Percentiles rank a stretch among this genome's conserved stretches.
Conservation (phyloP, 2,113 vertebrate genomes). For the Lagopus muta region DNA sequence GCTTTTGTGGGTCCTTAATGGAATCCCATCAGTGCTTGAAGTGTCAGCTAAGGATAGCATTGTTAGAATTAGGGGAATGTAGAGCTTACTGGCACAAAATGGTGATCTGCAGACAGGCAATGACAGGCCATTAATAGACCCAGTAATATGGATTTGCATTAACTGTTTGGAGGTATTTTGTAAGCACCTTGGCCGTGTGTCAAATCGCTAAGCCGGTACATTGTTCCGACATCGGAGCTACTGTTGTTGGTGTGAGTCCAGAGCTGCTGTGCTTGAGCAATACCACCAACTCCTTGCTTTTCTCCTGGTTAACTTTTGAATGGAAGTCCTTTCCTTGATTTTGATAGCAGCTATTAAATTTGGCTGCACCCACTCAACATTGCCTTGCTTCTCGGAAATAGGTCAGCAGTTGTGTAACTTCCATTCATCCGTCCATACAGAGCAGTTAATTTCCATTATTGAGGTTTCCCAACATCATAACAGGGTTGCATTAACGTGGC, state of each 20-base stretch:
- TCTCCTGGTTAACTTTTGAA: constrained; percentile 1
- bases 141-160: constrained; percentile 33
- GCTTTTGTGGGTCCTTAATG: neutral
- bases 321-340: constrained; percentile 35
- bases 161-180: constrained; percentile 43
- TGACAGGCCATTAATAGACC: constrained; percentile 52
- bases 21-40: neutral
- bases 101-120: constrained; percentile 47
- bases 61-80: neutral
- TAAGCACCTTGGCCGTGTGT: constrained; percentile 4
- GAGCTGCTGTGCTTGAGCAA: constrained; percentile 42
- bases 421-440: constrained; percentile 29
- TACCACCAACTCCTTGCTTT: neutral
- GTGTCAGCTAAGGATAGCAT: neutral
- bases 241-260: constrained; percentile 50
- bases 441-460: constrained; percentile 47
- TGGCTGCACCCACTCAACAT: neutral
- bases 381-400: neutral
- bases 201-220: constrained; percentile 24
- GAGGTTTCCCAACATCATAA: constrained; percentile 47
- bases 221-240: constrained; percentile 18
- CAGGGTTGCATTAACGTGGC: constrained; percentile 33
- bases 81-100: constrained; percentile 2
- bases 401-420: constrained; percentile 3
- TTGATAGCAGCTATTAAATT: constrained; percentile 42